phyloP scores from a whole-genome alignment of 2,888 invertebrate genomes.

The Sphaeridia pumilis region DNA sequence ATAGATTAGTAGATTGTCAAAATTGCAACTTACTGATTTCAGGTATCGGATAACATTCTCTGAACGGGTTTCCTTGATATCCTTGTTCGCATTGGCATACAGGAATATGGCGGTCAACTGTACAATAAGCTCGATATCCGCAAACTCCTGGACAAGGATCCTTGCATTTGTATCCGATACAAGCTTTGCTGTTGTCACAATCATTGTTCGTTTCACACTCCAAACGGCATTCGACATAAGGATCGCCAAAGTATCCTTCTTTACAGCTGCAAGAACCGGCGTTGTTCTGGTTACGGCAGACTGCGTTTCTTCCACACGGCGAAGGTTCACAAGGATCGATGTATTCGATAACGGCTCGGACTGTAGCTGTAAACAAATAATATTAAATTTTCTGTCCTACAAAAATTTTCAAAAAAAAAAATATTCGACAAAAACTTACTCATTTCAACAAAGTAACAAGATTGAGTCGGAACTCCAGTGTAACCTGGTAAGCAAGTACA shows the following conservation, averaged over 20 bases:
- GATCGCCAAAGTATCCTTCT: slow-evolving; percentile 54
- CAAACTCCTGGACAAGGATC: slow-evolving; percentile 38
- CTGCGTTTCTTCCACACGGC: slow-evolving; percentile 44
- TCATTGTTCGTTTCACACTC: slow-evolving; percentile 63
- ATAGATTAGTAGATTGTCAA: neutral
- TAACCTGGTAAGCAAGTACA: slow-evolving; percentile 67
- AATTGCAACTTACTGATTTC: neutral
- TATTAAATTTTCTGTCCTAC: no score
- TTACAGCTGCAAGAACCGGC: slow-evolving; percentile 59
- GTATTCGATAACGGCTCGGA: slow-evolving; percentile 9
- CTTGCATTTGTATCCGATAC: slow-evolving; percentile 38
- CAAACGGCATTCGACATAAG: slow-evolving; percentile 54
- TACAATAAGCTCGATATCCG: slow-evolving; percentile 25
- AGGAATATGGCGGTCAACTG: slow-evolving; percentile 26
- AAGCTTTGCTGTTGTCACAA: slow-evolving; percentile 37
- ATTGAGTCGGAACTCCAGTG: slow-evolving; percentile 58
- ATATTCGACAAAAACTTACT: slow-evolving; percentile 51
- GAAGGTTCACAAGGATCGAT: slow-evolving; percentile 21
- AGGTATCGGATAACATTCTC: slow-evolving; percentile 10
- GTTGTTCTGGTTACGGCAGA: slow-evolving; percentile 56
- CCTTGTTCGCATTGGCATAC: slow-evolving; percentile 28
- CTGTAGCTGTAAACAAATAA: slow-evolving; percentile 4
- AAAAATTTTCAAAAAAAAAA: no score
- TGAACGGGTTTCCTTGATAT: slow-evolving; percentile 41
- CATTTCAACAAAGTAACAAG: slow-evolving; percentile 39